phyloP scores from a whole-genome alignment of 2,888 invertebrate genomes.

The Macrosiphum euphorbiae region DNA sequence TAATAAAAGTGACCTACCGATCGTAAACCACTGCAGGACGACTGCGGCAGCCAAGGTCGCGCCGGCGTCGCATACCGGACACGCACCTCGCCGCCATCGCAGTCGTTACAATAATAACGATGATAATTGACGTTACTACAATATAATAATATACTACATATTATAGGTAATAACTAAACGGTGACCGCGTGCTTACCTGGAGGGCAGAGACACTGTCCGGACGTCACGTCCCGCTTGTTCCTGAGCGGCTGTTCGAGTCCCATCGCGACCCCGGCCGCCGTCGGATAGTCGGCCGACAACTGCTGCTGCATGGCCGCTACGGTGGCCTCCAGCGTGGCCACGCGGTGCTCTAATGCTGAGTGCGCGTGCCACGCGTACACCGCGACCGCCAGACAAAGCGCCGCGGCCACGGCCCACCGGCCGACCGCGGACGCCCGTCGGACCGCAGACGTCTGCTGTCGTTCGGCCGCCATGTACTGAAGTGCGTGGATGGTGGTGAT shows the following conservation, averaged over 20 bases:
- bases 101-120: neutral
- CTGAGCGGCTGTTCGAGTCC: conserved; percentile 39
- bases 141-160: neutral
- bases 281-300: neutral
- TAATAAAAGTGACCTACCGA: conserved; percentile 36
- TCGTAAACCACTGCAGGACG: conserved; percentile 34
- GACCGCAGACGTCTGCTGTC: conserved; percentile 29
- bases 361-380: conserved; percentile 55
- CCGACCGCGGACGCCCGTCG: conserved; percentile 5
- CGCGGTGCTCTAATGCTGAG: conserved; percentile 32
- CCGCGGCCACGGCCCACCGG: conserved; percentile 38
- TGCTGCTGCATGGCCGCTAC: conserved; percentile 46
- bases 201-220: conserved; percentile 57
- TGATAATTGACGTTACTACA: neutral
- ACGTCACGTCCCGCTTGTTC: conserved; percentile 56
- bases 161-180: neutral
- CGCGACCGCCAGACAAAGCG: conserved; percentile 42
- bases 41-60: conserved; percentile 40
- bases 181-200: conserved; percentile 38
- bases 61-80: conserved; percentile 32
- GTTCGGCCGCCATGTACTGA: neutral
- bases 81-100: conserved; percentile 1
- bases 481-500: neutral
- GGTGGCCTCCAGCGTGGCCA: conserved; percentile 42
- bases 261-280: no score